Conservation (phyloP, 2,113 vertebrate species). For the Melospiza georgiana region DNA sequence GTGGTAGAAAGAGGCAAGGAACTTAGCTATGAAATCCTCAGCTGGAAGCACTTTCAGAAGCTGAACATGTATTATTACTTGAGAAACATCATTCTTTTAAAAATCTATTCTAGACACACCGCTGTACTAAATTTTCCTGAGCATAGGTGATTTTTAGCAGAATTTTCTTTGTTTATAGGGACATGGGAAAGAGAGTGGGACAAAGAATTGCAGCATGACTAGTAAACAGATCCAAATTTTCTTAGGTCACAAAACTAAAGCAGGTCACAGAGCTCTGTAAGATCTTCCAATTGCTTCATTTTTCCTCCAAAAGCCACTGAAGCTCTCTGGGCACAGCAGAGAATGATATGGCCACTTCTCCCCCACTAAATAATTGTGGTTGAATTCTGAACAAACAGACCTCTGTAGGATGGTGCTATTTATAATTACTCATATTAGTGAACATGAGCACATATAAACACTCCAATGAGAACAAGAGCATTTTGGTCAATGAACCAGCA, state of each 20-base stretch:
- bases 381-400: constrained; percentile 26
- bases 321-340: not conserved
- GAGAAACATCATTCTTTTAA: not conserved
- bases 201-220: not conserved
- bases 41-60: not conserved
- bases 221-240: not conserved
- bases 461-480: not conserved
- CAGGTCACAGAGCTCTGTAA: not conserved
- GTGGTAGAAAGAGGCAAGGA: not conserved
- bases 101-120: not conserved
- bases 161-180: not conserved
- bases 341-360: not conserved
- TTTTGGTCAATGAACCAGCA: constrained; percentile 18
- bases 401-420: not conserved
- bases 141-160: not conserved
- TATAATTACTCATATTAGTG: not conserved
- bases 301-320: not conserved
- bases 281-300: not conserved
- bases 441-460: not conserved
- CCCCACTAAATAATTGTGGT: not conserved
- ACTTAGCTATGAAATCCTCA: not conserved
- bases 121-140: not conserved
- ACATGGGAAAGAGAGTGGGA: not conserved
- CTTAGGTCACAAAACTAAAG: not conserved
- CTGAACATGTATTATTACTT: not conserved